A percentile compares a stretch with the other conserved stretches of the same genome.
Conservation (phyloP, 2,888 invertebrate species). For the Stenolophus ochropezus region DNA sequence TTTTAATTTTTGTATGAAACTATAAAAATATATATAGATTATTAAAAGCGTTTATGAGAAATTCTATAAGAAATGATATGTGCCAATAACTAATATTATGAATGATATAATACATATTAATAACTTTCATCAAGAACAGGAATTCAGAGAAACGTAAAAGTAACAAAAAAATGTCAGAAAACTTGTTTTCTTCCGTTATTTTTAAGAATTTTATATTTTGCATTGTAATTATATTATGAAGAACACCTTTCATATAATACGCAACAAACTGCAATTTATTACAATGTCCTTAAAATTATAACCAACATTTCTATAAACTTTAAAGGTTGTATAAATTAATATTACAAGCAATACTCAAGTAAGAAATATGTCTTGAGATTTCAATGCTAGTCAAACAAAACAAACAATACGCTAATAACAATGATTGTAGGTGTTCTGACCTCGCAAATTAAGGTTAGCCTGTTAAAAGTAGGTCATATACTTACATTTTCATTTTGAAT, state of each 20-base stretch:
- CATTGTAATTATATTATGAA: not conserved
- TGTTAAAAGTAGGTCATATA: slow-evolving; percentile 48
- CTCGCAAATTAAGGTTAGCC: slow-evolving; percentile 34
- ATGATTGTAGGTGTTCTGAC: slow-evolving; percentile 29
- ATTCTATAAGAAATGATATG: too few species aligned
- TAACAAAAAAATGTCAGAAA: slow-evolving; percentile 39
- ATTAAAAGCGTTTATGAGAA: too few species aligned
- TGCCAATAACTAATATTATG: not conserved
- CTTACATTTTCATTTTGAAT: slow-evolving; percentile 79
- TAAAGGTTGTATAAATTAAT: slow-evolving; percentile 18
- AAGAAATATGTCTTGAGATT: slow-evolving; percentile 15
- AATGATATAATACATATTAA: slow-evolving; percentile 23
- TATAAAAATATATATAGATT: too few species aligned
- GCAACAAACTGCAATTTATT: not conserved
- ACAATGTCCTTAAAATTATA: not conserved
- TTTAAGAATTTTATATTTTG: not conserved
- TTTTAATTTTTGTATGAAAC: too few species aligned
- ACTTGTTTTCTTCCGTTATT: not conserved
- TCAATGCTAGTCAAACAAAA: slow-evolving; percentile 23
- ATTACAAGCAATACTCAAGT: not conserved
- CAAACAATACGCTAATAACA: slow-evolving; percentile 36
- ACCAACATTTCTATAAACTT: not conserved
- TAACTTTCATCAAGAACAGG: slow-evolving; percentile 2
- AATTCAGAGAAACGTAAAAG: not conserved
- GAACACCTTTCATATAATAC: not conserved